Percentiles rank a stretch among this genome's conserved stretches.
Conservation (phyloP, 2,888 invertebrate species). For the Ptycholaimellus sp. region DNA sequence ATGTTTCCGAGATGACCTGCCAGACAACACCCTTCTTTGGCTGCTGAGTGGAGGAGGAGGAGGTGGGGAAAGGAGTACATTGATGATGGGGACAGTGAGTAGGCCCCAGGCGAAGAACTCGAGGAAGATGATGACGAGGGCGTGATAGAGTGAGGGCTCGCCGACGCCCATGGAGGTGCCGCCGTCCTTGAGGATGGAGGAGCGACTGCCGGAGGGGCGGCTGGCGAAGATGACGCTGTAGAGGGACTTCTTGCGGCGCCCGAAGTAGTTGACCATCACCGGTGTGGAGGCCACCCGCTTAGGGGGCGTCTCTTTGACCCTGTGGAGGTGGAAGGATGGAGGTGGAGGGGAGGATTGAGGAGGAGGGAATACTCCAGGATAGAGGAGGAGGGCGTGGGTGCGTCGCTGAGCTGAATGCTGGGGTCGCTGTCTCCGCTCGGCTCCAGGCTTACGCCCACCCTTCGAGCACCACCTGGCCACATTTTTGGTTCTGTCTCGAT, state of each 20-base stretch:
- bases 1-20: conserved; percentile 73
- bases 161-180: conserved; percentile 35
- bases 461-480: no score
- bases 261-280: no score
- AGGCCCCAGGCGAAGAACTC: conserved; percentile 99
- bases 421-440: no score
- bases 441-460: no score
- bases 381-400: no score
- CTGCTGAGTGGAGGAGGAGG: background rate
- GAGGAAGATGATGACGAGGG: conserved; percentile 90
- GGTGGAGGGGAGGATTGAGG: no score
- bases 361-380: no score
- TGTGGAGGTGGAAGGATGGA: no score
- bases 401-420: no score
- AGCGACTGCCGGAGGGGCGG: background rate
- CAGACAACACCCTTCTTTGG: conserved; percentile 8
- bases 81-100: conserved; percentile 86
- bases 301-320: no score
- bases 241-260: background rate
- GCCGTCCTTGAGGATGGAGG: background rate
- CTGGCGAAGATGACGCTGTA: conserved; percentile 1
- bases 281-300: no score
- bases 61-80: conserved; percentile 31
- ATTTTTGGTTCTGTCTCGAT: no score
- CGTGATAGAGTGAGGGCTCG: conserved; percentile 88